Evolutionary conservation across 2,113 vertebrate species (phyloP), one percentile per base, ranked within the genome.

Genomic region (Sus scrofa): DNA sequence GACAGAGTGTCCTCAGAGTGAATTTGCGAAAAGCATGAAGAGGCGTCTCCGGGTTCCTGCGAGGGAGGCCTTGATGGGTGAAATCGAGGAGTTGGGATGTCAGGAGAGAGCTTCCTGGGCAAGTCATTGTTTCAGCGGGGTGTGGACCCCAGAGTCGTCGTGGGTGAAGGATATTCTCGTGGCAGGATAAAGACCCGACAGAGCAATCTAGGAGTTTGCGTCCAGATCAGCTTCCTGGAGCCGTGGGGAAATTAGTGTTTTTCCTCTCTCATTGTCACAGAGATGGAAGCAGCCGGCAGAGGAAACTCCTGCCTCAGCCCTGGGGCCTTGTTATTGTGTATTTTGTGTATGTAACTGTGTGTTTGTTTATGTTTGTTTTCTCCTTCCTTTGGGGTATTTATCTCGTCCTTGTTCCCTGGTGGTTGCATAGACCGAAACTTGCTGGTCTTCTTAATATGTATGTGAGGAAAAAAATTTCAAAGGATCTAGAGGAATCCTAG

Each of bases 221-320:
- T 50, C 63, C 86, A 1, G 67, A 74, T 70, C 56, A 26, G 93
- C 75, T 93, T 94, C 86, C 96, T 74, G 96, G 56, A 95, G 82
- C 75, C 19, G 15, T 30, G 73, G 87, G 88, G 62, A 88, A 95
- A 96, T 94, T 63, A 16, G 63, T 75, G 94, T 75, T 93, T 97
- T 93, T 92, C 90, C 94, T 92, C 87, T 65, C n/a, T 32, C 50
- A 84, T 85, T 89, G 88, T 97, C 96, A 84, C 71, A 54, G 95
- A 91, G 81, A 67, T 79, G 68, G 79, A 56, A 86, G 74, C 81
- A 32, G 79, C 44, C 71, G 4, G 63, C 58, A 71, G 71, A 86
- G 96, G 93, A 95, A 97, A 85, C 94, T 85, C 52, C 89, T 78
- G 78, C 60, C 67, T 85, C 77, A 24, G 44, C 91, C 63, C 58